Conservation (phyloP, 2,888 invertebrate species). For the Gryllus longicercus region DNA sequence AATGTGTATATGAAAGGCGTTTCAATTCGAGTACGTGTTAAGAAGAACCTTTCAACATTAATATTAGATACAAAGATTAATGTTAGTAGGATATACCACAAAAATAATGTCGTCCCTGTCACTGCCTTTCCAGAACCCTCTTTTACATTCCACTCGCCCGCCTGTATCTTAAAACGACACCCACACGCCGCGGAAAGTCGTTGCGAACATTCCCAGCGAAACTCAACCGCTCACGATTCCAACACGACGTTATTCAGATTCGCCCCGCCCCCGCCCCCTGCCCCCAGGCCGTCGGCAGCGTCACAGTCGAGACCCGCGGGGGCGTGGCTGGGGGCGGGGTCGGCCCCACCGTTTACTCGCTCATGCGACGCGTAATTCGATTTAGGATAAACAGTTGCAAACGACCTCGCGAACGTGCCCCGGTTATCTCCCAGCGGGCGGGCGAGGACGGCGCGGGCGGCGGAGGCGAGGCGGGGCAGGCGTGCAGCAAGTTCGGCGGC, state of each 20-base stretch:
- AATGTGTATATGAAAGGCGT: too few species aligned
- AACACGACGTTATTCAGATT: neutral
- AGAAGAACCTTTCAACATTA: too few species aligned
- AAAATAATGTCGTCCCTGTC: too few species aligned
- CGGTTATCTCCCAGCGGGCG: neutral
- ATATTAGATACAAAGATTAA: too few species aligned
- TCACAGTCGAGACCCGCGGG: neutral
- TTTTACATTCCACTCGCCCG: too few species aligned
- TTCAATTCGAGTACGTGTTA: too few species aligned
- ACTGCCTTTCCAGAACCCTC: too few species aligned
- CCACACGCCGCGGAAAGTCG: too few species aligned
- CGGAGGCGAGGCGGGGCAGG: neutral
- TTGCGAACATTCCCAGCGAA: neutral
- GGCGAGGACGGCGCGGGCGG: neutral
- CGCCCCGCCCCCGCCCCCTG: neutral
- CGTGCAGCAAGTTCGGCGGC: neutral
- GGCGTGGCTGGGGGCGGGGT: neutral
- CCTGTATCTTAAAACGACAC: too few species aligned
- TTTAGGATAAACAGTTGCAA: constrained; percentile 2
- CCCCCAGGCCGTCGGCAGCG: neutral
- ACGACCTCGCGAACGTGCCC: neutral
- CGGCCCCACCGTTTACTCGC: neutral
- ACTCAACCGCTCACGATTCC: neutral
- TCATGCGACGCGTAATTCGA: constrained; percentile 2
- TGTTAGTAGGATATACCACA: too few species aligned